Evolutionary conservation across 92 coral and sea anemone genomes (phyloP).

Genomic region (Desmophyllum pertusum): DNA sequence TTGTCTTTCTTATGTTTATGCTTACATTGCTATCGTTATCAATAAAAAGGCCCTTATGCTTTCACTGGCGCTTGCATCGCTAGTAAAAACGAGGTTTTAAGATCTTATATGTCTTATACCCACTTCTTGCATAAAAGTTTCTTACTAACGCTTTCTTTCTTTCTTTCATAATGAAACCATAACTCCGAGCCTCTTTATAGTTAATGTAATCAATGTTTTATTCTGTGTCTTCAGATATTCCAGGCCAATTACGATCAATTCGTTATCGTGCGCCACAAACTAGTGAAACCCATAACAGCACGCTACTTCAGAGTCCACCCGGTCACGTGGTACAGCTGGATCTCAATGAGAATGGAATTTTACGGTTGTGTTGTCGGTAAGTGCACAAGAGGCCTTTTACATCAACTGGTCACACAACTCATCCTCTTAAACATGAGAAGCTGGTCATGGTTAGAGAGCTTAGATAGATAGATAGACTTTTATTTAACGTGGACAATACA

Average conservation of each 20-base stretch:
- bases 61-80: too few relatives aligned
- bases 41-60: too few relatives aligned
- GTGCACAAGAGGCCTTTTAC: not conserved
- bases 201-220: not conserved
- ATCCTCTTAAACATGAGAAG: not conserved
- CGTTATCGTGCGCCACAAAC: constrained; percentile 33
- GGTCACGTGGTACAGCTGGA: constrained; percentile 67
- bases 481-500: too few relatives aligned
- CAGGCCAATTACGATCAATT: constrained; percentile 48
- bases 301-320: constrained; percentile 72
- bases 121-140: not conserved
- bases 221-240: constrained; percentile 29
- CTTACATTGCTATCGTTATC: too few relatives aligned
- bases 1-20: too few relatives aligned
- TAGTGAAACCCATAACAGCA: constrained; percentile 49
- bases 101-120: not conserved
- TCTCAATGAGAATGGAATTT: constrained; percentile 74
- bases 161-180: too few relatives aligned
- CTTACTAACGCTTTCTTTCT: too few relatives aligned
- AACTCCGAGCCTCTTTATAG: not conserved
- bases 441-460: not conserved
- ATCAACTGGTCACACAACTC: not conserved
- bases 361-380: constrained; percentile 73
- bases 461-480: too few relatives aligned
- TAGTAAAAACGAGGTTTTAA: too few relatives aligned